Conservation (phyloP, 2,113 vertebrate species). For the Nycticebus coucang region DNA sequence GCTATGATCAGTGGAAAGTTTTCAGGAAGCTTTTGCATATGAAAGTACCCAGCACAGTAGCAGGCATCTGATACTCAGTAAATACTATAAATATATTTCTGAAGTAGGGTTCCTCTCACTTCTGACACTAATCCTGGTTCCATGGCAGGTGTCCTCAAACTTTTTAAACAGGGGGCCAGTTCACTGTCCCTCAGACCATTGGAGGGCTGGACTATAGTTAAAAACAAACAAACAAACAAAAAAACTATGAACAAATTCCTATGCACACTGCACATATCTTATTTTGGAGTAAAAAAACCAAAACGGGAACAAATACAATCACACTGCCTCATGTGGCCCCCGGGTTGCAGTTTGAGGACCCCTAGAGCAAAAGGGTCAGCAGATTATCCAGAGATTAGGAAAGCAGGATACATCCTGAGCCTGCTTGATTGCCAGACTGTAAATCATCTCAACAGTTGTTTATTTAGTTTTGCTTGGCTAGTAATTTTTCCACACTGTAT, state of each 20-base stretch:
- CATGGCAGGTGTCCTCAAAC: background rate
- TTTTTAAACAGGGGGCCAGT: no score
- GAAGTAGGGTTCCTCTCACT: background rate
- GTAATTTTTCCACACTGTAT: conserved; percentile 13
- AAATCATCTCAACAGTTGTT: conserved; percentile 39
- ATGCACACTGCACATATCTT: no score
- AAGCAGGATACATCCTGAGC: background rate
- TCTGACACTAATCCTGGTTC: background rate
- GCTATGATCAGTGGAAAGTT: background rate
- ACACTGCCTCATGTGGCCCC: no score
- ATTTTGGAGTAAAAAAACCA: no score
- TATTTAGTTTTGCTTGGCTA: conserved; percentile 41
- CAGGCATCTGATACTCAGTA: background rate
- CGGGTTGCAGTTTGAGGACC: background rate
- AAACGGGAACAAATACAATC: no score
- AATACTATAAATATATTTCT: background rate
- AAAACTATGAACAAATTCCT: no score
- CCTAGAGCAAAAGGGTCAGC: background rate
- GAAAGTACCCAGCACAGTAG: background rate
- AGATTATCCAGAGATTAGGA: background rate
- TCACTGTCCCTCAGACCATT: no score
- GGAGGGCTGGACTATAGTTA: no score
- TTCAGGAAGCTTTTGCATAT: background rate
- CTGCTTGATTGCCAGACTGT: background rate
- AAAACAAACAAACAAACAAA: no score